Evolutionary conservation across 1,140 invertebrate genomes (phyloP), one percentile per base, ranked within the genome.

Genomic region (Capitella teleta): DNA sequence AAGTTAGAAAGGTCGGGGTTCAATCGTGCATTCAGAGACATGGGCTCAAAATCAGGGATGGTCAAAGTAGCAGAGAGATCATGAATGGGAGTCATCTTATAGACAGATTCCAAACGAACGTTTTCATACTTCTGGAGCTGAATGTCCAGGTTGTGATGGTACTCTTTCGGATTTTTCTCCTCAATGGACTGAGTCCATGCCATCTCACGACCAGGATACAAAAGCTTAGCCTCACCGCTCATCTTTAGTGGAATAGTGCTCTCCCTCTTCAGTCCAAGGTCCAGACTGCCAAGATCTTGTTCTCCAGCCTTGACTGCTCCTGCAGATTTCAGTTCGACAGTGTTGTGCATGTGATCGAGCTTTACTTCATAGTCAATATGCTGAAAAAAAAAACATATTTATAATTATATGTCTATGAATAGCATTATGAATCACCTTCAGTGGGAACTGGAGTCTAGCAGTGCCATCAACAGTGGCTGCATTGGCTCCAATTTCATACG

Each of bases 161-260:
- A 52, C 28, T 55, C 34, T 30, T 42, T 34, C 26, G 26, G 26
- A 12, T 16, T 41, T 16, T 32, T 40, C 46, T 58, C 49, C 3
- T 18, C 37, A 14, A 57, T 21, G 18, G 36, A 42, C 6, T 38
- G 36, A 14, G 28, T 28, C 5, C 52, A 26, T 32, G 18, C 25
- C 26, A 60, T 51, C 4, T 52, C 47, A 36, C 52, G 49, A 19
- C 59, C 59, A 16, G 59, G 61, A 51, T 55, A 61, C 18, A 25
- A 28, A 19, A 59, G 55, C 12, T 28, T 52, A 23, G 28, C 48
- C 10, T 45, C 50, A 1, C 52, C 53, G 1, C 24, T 30, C 14
- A 38, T 30, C 21, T 52, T 57, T 25, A 48, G 37, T 2, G 28
- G 21, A 14, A 41, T 47, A 14, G 10, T 30, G 34, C 41, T 52